Conservation (phyloP, 92 coral and sea anemone genomes). For the Palythoa grandis region DNA sequence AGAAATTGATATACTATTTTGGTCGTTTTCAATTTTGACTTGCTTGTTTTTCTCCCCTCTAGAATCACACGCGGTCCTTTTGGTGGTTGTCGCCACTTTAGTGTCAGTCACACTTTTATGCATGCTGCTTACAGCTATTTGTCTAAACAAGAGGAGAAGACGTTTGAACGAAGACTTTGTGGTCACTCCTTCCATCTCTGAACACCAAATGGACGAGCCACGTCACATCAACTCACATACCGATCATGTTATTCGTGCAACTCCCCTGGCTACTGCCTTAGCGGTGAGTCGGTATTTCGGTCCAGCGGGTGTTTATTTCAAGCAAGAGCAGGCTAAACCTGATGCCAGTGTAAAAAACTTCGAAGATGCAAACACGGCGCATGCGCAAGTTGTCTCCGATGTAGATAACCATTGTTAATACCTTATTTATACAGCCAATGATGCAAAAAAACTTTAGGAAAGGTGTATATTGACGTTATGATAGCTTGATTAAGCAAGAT, state of each 20-base stretch:
- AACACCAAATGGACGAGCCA: background rate
- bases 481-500: no score
- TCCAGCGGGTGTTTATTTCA: conserved; percentile 28
- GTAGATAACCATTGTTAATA: background rate
- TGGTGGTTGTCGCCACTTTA: conserved; percentile 36
- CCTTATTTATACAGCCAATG: background rate
- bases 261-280: conserved; percentile 28
- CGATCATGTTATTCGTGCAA: conserved; percentile 18
- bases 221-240: conserved; percentile 14
- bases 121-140: conserved; percentile 29
- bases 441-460: background rate
- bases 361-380: background rate
- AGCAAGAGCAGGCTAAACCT: background rate
- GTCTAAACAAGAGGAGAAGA: conserved; percentile 23
- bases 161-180: conserved; percentile 16
- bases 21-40: background rate
- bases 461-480: no score
- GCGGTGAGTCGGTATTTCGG: conserved; percentile 25
- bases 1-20: no score
- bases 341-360: background rate
- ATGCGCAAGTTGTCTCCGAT: background rate
- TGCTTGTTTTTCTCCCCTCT: background rate
- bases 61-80: conserved; percentile 28
- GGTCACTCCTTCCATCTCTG: conserved; percentile 1
- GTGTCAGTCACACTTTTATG: conserved; percentile 23